Conservation (phyloP, 92 coral and sea anemone genomes). For the Epizoanthus ramosus region DNA sequence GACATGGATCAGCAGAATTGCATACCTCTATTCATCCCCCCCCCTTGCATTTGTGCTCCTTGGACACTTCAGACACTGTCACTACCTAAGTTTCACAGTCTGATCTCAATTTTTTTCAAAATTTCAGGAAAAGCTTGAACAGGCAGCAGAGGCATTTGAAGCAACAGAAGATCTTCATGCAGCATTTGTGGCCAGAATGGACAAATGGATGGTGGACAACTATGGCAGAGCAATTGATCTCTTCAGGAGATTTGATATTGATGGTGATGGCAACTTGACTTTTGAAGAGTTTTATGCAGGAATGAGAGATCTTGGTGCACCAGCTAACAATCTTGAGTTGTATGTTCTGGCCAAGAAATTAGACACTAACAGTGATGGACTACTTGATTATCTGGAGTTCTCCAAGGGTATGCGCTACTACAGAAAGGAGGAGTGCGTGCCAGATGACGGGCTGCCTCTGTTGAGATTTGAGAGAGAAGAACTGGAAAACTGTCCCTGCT, state of each 20-base stretch:
- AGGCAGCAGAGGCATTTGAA: conserved; percentile 94
- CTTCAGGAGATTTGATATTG: conserved; percentile 94
- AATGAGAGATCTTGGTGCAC: conserved; percentile 96
- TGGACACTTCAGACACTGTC: too few species aligned
- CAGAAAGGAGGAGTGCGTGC: conserved; percentile 78
- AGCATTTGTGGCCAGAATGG: conserved; percentile 95
- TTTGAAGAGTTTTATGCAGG: conserved; percentile 99
- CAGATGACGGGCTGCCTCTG: conserved; percentile 83
- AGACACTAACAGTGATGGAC: conserved; percentile 84
- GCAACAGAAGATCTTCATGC: conserved; percentile 95
- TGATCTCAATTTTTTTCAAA: neutral
- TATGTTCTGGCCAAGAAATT: conserved; percentile 93
- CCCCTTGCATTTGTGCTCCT: too few species aligned
- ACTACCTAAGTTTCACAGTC: neutral
- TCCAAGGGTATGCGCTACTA: conserved; percentile 93
- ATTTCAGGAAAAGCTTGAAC: conserved; percentile 89
- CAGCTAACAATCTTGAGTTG: conserved; percentile 91
- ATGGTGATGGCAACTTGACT: conserved; percentile 94
- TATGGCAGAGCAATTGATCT: conserved; percentile 95
- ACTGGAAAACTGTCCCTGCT: conserved; percentile 92
- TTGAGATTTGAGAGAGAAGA: conserved; percentile 90
- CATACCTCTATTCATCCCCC: too few species aligned
- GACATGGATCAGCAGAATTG: too few species aligned
- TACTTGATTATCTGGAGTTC: conserved; percentile 92
- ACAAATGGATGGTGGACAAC: conserved; percentile 97